These are phyloP conservation scores for Drosophila anomalipes DNA, from an alignment of 2,888 invertebrate species.

Conservation along the genomic window DNA sequence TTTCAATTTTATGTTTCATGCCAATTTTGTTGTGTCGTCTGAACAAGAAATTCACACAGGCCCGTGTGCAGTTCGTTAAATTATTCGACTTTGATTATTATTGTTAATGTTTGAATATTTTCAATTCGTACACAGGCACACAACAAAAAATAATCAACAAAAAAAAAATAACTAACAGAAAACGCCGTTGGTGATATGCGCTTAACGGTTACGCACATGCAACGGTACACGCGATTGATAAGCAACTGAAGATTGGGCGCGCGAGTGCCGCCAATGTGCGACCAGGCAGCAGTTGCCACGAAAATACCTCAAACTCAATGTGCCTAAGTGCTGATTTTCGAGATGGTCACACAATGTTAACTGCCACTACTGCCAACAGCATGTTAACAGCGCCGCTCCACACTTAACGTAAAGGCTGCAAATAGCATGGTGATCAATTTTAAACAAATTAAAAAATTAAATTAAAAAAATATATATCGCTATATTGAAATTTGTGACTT, in stretches of 20 bases:
- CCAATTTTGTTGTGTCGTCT: constrained; percentile 29
- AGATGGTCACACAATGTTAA: constrained; percentile 26
- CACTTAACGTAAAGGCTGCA: constrained; percentile 15
- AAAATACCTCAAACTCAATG: constrained; percentile 36
- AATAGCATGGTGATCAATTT: background rate
- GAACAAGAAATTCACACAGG: constrained; percentile 10
- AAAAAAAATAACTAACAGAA: constrained; percentile 51
- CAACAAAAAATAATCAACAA: constrained; percentile 39
- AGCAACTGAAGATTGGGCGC: constrained; percentile 63
- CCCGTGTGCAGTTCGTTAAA: constrained; percentile 22
- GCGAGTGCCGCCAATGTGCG: constrained; percentile 30
- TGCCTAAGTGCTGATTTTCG: background rate
- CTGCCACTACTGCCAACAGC: background rate
- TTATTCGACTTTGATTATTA: constrained; percentile 21
- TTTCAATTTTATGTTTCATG: constrained; percentile 27
- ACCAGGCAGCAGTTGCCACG: constrained; percentile 8
- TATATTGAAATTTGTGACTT: background rate
- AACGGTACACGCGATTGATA: constrained; percentile 60
- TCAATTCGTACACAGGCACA: constrained; percentile 36
- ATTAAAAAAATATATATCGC: background rate
- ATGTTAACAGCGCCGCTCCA: constrained; percentile 22
- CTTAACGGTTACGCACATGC: constrained; percentile 52
- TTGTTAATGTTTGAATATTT: constrained; percentile 40
- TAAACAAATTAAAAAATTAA: background rate
- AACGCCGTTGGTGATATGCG: constrained; percentile 46